Base-by-base conservation (phyloP, 2,888 invertebrate species). In the Elysia crispata region DNA sequence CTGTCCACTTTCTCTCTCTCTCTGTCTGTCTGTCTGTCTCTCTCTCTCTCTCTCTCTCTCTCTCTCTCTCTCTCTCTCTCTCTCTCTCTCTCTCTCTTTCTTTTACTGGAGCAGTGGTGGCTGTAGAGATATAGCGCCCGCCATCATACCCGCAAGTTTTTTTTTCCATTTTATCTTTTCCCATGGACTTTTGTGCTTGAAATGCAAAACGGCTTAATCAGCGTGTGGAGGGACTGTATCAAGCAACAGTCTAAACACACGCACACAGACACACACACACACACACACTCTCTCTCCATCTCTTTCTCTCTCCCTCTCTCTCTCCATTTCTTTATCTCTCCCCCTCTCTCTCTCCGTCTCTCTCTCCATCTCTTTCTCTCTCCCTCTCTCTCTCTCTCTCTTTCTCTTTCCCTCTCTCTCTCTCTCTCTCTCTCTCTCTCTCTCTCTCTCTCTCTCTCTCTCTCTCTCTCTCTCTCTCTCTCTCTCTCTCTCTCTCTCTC, bases 381-480 rank as follows among this genome's bases (percentile, higher is more conserved):
- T n/a, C 50, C 30, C 49, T 67, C 54, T 67, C 25, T 67, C 28
- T 54, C 25, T 67, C 54, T 67, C n/a, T 64, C 50, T 67, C 66
- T 67, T 50, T 76, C 28, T 54, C 30, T 25, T 30, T 57, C 31
- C 15, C 5, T 41, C 5, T 41, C 5, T 41, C 31, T 54, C n/a
- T 69, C 25, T 31, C 1, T 31, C 67, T 69, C 18, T 30, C 57
- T 57, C 31, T n/a, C 57, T n/a, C 23, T n/a, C 57, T 13, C 6
- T 50, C 28, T n/a, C 57, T 41, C 23, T 50, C 54, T 25, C 57
- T 25, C 31, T 69, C 30, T 25, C 13, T 30, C 49, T 30, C 31
- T 69, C 18, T 3, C 13, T 57, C 20, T 67, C 50, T 67, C 30
- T 31, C 3, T 49, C 50, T 28, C 20, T 67, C 60, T 60, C n/a